A percentile compares a stretch with the other conserved stretches of the same genome.
phyloP scores from a whole-genome alignment of 2,797 vertebrate species.

The Onychomys leucogaster region DNA sequence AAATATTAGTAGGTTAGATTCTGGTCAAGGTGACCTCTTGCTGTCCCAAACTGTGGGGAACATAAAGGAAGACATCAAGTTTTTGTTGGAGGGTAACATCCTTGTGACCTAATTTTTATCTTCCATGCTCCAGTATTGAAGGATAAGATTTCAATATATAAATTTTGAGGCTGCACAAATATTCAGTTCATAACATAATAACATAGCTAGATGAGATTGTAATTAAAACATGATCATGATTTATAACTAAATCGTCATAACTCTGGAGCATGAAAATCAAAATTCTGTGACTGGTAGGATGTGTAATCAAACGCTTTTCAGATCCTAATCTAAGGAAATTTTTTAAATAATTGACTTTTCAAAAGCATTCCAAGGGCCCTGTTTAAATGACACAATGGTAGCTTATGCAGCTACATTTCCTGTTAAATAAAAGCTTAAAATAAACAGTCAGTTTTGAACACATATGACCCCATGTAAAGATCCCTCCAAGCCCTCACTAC shows the following conservation, averaged over 20 bases:
- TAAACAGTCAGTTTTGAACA: background rate
- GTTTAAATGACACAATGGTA: background rate
- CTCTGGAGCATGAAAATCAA: background rate
- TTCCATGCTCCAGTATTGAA: background rate
- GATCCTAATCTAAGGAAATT: background rate
- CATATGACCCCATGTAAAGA: background rate
- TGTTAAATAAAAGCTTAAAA: slow-evolving; percentile 37
- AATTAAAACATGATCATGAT: background rate
- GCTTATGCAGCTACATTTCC: background rate
- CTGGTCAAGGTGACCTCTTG: background rate
- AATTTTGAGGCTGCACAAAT: background rate
- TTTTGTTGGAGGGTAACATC: background rate
- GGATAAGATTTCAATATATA: background rate
- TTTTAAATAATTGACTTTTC: slow-evolving; percentile 8
- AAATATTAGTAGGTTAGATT: background rate
- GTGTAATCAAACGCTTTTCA: background rate
- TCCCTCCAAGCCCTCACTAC: background rate
- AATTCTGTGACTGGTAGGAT: background rate
- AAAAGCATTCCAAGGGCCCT: background rate
- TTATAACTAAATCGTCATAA: slow-evolving; percentile 9
- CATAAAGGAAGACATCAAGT: background rate
- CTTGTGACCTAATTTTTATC: background rate
- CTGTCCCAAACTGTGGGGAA: background rate
- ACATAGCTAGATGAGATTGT: background rate
- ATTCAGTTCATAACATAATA: background rate